Evolutionary conservation across 2,888 invertebrate genomes (phyloP).

Genomic region (Lymantria dispar): DNA sequence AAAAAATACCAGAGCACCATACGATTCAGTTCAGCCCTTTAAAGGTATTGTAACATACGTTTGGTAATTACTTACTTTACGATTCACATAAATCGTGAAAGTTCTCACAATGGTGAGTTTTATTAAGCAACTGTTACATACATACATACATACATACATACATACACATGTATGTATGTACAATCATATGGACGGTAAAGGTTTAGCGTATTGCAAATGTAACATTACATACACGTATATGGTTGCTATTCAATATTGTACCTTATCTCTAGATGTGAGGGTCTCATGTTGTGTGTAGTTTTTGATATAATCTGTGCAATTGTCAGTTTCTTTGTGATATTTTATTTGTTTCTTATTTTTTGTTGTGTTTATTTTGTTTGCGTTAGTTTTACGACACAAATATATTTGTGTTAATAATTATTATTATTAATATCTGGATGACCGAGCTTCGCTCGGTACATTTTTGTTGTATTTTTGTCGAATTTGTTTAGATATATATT

Average conservation of each 20-base stretch:
- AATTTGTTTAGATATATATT: too few relatives aligned
- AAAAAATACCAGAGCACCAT: slow-evolving; percentile 22
- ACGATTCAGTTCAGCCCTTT: slow-evolving; percentile 9
- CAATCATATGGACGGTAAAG: background rate
- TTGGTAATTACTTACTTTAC: slow-evolving; percentile 30
- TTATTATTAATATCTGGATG: too few relatives aligned
- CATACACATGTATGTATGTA: slow-evolving; percentile 36
- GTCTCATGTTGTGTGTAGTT: background rate
- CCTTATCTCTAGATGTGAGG: fast-evolving
- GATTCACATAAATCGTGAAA: slow-evolving; percentile 28
- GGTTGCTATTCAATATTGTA: background rate
- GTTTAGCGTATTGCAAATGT: slow-evolving; percentile 24
- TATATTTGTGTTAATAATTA: too few relatives aligned
- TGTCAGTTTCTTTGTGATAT: too few relatives aligned
- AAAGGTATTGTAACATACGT: slow-evolving; percentile 37
- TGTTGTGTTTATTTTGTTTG: too few relatives aligned
- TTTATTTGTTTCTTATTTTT: too few relatives aligned
- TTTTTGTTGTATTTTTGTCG: too few relatives aligned
- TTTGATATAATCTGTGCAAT: background rate
- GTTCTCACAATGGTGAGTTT: slow-evolving; percentile 42
- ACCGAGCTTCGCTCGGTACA: too few relatives aligned
- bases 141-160: too few relatives aligned
- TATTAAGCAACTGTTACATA: slow-evolving; percentile 48
- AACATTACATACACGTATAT: slow-evolving; percentile 2
- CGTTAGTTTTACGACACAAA: too few relatives aligned